Evolutionary conservation across 2,888 invertebrate genomes (phyloP).

Genomic region (Orchesella flavescens): DNA sequence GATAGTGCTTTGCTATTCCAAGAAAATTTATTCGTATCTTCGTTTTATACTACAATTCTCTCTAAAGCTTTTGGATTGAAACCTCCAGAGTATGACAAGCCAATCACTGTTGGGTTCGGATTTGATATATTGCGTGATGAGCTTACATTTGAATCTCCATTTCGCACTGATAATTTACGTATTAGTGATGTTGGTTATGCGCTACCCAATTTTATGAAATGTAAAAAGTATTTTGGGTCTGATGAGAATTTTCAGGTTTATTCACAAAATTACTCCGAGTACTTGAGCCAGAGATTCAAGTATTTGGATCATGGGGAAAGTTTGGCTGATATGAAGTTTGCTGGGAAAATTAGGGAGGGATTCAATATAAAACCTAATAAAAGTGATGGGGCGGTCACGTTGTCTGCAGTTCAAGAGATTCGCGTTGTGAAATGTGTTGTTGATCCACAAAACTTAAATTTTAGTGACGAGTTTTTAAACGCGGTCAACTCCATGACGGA

Average conservation of each 20-base stretch:
- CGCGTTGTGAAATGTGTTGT: constrained; percentile 12
- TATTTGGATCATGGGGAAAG: neutral
- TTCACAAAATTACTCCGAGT: neutral
- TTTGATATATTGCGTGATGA: neutral
- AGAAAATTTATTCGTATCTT: neutral
- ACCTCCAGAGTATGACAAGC: neutral
- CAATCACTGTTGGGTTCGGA: neutral
- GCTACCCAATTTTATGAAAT: neutral
- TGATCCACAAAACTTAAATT: neutral
- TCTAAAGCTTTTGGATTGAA: neutral
- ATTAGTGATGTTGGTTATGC: neutral
- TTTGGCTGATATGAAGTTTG: neutral
- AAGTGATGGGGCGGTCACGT: neutral
- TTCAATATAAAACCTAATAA: constrained; percentile 37
- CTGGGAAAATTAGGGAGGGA: constrained; percentile 5
- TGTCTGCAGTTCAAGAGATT: constrained; percentile 23
- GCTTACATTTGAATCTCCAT: neutral
- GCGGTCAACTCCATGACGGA: neutral
- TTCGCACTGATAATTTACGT: neutral
- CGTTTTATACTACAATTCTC: neutral
- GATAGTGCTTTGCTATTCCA: neutral
- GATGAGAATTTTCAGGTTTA: neutral
- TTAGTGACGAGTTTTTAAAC: constrained; percentile 2
- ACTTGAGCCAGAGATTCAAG: neutral
- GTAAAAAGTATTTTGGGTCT: neutral